Base-by-base conservation (phyloP, 2,888 invertebrate species). In the Dasypogon diadema region DNA sequence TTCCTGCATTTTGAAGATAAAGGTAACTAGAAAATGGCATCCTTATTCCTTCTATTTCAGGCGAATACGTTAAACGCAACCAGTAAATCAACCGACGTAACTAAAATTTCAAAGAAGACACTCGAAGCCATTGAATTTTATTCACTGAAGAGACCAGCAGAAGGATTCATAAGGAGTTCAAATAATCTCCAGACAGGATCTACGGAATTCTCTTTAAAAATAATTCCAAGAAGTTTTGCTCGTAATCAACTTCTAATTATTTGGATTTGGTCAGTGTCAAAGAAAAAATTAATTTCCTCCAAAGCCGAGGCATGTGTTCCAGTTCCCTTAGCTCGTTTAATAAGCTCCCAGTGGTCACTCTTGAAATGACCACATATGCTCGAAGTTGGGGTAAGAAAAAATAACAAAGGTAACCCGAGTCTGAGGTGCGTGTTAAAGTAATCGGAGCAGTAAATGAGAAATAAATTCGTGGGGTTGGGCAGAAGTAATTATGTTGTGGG, bases 381-480 rank as follows among this genome's bases (percentile, higher is more conserved):
- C 70, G 18, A 16, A 21, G 22, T 18, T 34, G 14, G 18, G 51
- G 70, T 1, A 16, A 70, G 70, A 14, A 18, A 18, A 51, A 54
- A 34, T 54, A 70, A 34, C 70, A 34, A 70, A 70, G 70, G 70
- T 70, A 46, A 18, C 14, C 34, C 16, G 54, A 46, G 30, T 24
- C 34, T n/a, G 54, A 16, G 42, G 70, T 78, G 78, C 78, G 76
- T 77, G 78, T 51, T 60, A 55, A 74, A 70, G 65, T 75, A 78
- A 78, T 78, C 70, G 77, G 46, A 70, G 70, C 72, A 78, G 56
- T 72, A 76, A 77, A 78, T 78, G 74, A 65, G 75, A 77, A 78
- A 76, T 76, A 74, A 78, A 77, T 74, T 78, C 70, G 56, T 63
- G 56, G 78, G 78, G 78, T 78, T 51, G 75, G 73, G 58, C 76